Percentiles rank a stretch among this genome's conserved stretches.
Evolutionary conservation across 1,140 invertebrate genomes (phyloP).

Genomic region (Cecropterus lyciades): DNA sequence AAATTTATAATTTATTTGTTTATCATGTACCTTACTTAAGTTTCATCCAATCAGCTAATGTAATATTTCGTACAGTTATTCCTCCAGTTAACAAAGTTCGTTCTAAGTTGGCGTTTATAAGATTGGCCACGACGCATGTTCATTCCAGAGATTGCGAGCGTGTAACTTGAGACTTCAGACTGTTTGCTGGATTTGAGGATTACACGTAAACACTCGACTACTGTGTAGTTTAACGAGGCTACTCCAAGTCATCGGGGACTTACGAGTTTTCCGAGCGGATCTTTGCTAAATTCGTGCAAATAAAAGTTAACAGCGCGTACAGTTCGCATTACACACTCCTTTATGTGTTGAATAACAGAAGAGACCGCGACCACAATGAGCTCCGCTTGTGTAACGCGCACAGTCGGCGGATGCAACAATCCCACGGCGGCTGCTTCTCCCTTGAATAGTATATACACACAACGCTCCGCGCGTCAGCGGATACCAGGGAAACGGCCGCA

Average conservation of each 20-base stretch:
- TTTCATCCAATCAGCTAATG: too few species aligned
- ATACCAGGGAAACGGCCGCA: background rate
- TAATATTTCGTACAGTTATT: too few species aligned
- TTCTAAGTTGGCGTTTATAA: slow-evolving; percentile 43
- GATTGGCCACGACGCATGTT: slow-evolving; percentile 58
- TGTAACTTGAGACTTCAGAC: slow-evolving; percentile 67
- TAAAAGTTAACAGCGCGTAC: slow-evolving; percentile 23
- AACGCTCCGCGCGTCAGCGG: slow-evolving; percentile 13
- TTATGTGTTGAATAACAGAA: slow-evolving; percentile 21
- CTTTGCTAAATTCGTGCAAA: slow-evolving; percentile 17
- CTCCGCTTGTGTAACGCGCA: slow-evolving; percentile 15
- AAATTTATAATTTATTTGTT: too few species aligned
- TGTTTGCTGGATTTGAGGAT: slow-evolving; percentile 68
- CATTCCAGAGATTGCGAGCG: slow-evolving; percentile 68
- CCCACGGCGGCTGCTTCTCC: slow-evolving; percentile 6
- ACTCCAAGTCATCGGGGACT: slow-evolving; percentile 59
- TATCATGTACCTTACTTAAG: too few species aligned
- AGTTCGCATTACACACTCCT: slow-evolving; percentile 22
- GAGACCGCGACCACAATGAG: slow-evolving; percentile 24
- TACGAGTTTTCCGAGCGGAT: slow-evolving; percentile 35
- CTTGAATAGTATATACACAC: slow-evolving; percentile 12
- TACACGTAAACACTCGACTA: slow-evolving; percentile 57
- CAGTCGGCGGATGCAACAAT: slow-evolving; percentile 9
- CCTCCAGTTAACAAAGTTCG: slow-evolving; percentile 10
- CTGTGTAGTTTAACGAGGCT: slow-evolving; percentile 64